These are phyloP conservation scores for Latrodectus hesperus DNA, from an alignment of 2,888 invertebrate species.

Conservation along the genomic window DNA sequence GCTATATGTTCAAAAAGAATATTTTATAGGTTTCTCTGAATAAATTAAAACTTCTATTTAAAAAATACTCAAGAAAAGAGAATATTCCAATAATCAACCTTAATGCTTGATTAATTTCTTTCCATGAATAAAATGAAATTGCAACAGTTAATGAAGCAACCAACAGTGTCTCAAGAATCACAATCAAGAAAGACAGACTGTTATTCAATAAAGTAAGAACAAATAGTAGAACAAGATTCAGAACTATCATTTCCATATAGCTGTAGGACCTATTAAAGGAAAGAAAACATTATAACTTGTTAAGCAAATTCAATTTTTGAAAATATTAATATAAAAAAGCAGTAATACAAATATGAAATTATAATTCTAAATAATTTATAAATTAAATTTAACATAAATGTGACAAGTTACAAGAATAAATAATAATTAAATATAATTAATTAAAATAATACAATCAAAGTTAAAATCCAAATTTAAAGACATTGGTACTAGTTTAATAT, in stretches of 20 bases:
- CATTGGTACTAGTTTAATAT: too few relatives aligned
- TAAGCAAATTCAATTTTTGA: neutral
- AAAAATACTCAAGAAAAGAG: neutral
- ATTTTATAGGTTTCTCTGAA: too few relatives aligned
- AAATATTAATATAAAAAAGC: neutral
- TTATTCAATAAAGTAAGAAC: conserved; percentile 21
- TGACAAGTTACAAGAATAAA: neutral
- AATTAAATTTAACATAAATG: neutral
- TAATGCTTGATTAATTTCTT: neutral
- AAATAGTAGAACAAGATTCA: conserved; percentile 33
- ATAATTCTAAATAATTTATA: neutral
- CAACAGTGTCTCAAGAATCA: neutral
- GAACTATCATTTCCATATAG: conserved; percentile 14
- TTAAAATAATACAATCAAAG: too few relatives aligned
- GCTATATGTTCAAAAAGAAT: too few relatives aligned
- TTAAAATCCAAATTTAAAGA: too few relatives aligned
- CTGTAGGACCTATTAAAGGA: conserved; percentile 7
- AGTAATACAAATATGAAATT: neutral
- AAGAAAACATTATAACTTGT: neutral
- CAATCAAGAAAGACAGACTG: neutral
- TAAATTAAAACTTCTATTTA: too few relatives aligned
- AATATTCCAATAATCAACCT: neutral
- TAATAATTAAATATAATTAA: neutral
- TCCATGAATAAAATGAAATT: neutral
- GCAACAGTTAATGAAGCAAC: neutral